Conservation (phyloP, 2,113 vertebrate genomes). For the Acinonyx jubatus region DNA sequence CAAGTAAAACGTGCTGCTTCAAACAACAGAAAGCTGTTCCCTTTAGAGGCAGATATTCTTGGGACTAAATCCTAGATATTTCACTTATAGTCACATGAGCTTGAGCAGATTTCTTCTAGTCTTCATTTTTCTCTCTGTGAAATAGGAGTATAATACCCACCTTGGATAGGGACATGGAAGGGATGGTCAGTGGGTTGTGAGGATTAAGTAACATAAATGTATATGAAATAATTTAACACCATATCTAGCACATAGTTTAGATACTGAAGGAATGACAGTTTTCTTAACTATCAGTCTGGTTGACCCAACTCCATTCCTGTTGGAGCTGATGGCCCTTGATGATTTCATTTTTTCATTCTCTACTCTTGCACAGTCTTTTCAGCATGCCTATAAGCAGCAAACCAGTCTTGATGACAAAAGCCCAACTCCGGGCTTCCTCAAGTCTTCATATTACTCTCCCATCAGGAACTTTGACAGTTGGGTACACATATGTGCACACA, state of each 20-base stretch:
- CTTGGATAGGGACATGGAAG: neutral
- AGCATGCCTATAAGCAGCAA: neutral
- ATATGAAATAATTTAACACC: neutral
- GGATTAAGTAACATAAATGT: neutral
- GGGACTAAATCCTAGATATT: neutral
- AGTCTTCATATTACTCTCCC: neutral
- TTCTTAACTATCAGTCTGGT: neutral
- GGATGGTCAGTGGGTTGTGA: neutral
- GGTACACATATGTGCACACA: neutral
- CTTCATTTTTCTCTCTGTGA: constrained; percentile 7
- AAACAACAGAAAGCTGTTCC: neutral
- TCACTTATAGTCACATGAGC: neutral
- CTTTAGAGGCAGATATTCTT: neutral
- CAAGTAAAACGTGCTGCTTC: neutral
- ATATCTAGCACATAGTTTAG: neutral
- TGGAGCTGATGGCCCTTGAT: neutral
- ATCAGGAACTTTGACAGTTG: neutral
- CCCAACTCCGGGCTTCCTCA: neutral
- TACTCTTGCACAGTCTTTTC: neutral
- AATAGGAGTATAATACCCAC: neutral
- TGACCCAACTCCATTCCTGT: neutral
- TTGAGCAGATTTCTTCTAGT: neutral
- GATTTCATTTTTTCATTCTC: neutral
- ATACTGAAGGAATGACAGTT: neutral
- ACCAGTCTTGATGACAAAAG: neutral